phyloP scores from a whole-genome alignment of 2,113 vertebrate species.

The Cygnus atratus region DNA sequence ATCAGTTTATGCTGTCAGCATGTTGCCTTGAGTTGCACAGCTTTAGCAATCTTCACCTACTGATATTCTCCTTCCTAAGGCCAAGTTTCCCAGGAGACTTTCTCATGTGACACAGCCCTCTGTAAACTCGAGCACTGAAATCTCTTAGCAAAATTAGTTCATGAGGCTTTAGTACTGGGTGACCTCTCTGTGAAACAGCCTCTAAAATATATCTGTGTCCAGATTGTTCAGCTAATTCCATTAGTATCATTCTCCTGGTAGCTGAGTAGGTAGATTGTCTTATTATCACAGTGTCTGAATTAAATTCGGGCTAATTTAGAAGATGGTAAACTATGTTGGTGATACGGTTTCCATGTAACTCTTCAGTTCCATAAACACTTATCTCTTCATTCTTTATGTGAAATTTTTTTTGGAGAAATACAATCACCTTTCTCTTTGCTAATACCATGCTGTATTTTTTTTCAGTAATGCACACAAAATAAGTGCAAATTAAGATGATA shows the following conservation, averaged over 20 bases:
- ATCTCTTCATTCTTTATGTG: not conserved
- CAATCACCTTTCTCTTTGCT: not conserved
- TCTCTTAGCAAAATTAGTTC: conserved; percentile 14
- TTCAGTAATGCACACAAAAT: not conserved
- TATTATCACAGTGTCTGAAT: conserved; percentile 35
- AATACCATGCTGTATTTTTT: not conserved
- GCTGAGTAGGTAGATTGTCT: conserved; percentile 48
- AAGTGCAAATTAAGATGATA: not conserved
- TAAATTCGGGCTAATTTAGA: conserved; percentile 45
- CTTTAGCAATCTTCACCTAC: conserved; percentile 50
- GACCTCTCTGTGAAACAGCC: not conserved
- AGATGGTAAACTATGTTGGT: conserved; percentile 2
- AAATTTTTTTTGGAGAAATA: not conserved
- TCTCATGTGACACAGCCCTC: not conserved
- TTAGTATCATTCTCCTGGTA: conserved; percentile 48
- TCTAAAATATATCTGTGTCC: conserved; percentile 32
- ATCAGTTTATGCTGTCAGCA: not conserved
- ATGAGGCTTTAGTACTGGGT: not conserved
- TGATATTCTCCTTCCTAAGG: conserved; percentile 33
- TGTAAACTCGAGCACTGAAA: not conserved
- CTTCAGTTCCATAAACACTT: not conserved
- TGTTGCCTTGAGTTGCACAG: conserved; percentile 13
- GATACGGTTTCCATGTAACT: not conserved
- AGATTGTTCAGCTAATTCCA: conserved; percentile 53
- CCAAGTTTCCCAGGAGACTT: conserved; percentile 35